Evolutionary conservation across 2,797 vertebrate species (phyloP), one percentile per base, ranked within the genome.

Genomic region (Otolemur crassicaudatus): DNA sequence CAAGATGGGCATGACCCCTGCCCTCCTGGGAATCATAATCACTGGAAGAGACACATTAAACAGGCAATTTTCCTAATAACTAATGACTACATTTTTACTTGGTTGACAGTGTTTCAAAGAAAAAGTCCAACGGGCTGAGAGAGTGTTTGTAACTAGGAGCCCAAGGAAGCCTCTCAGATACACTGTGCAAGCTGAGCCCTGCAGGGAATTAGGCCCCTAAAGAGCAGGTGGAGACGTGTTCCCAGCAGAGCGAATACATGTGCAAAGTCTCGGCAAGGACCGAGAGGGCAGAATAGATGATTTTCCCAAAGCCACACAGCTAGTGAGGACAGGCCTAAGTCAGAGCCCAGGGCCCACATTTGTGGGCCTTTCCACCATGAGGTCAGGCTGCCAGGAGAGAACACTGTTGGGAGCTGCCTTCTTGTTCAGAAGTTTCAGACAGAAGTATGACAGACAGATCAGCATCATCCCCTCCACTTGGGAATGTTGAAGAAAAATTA

Each of bases 311-410:
- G 91, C 23, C 90, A 60, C 7, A 29, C 5, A 6, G 77, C 65
- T 31, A 29, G 10, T 3, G 31, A 84, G 70, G 77, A 19, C 65
- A 49, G 7, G 29, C 77, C 58, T 7, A 27, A 23, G 25, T n/a
- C 37, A 63, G 43, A 40, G 81, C 83, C 70, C 92, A 94, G 85
- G 90, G 20, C 49, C 90, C 92, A 93, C 84, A 58, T 80, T 76
- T 7, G 10, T 43, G n/a, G 22, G n/a, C 63, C 29, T 70, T 43
- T 37, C 63, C 60, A 40, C 4, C 12, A n/a, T 0, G 14, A 53
- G 29, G 14, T 12, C 76, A 46, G 46, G 16, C 37, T 92, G 76
- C 4, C 29, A 6, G 61, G 4, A 2, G 60, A 63, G 61, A 77
- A 10, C 14, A 56, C 22, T 16, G 2, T 56, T 2, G 1, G 19